Evolutionary conservation across 2,113 vertebrate genomes (phyloP), one percentile per base, ranked within the genome.

Genomic region (Mellivora capensis): DNA sequence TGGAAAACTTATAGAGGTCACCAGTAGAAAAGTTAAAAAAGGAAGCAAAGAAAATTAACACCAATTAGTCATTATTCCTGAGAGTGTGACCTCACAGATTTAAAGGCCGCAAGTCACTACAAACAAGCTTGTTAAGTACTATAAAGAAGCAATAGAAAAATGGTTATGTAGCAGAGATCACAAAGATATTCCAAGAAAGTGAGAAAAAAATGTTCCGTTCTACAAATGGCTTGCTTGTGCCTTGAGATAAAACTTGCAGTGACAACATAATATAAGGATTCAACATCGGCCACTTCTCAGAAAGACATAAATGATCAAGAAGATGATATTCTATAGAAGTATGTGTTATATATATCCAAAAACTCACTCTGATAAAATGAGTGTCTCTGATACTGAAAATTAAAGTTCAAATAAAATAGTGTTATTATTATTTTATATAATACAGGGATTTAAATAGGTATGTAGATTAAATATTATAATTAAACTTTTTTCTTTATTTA

Each of bases 21-120:
- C 25, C 14, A 62, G 74, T 39, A 49, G 25, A 90, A 95, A 94
- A 37, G 25, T 77, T 82, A 89, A 72, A 94, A 95, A 44, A 90
- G 31, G 44, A 98, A 87, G 49, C 47, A 92, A 95, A 79, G 79
- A 96, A 81, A 91, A 88, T 82, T 90, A 96, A 44, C 76, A 91
- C 71, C 71, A 94, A 57, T 94, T 93, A 94, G 76, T 80, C 76
- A 64, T 94, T 72, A 91, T 87, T 94, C 42, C 82, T 62, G 10
- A 18, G 57, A 87, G 13, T 79, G 39, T 91, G 59, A 93, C 39
- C 25, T 94, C 44, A 74, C 23, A 52, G 12, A 80, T 89, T 91
- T 88, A 77, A 93, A 94, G 25, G 61, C 21, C 3, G 0, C 23
- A 34, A 79, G 11, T 80, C 71, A 86, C 71, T 74, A 86, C 57